Percentiles rank a stretch among this genome's conserved stretches.
Conservation (phyloP, 2,113 vertebrate genomes). For the Ammodytes dubius region DNA sequence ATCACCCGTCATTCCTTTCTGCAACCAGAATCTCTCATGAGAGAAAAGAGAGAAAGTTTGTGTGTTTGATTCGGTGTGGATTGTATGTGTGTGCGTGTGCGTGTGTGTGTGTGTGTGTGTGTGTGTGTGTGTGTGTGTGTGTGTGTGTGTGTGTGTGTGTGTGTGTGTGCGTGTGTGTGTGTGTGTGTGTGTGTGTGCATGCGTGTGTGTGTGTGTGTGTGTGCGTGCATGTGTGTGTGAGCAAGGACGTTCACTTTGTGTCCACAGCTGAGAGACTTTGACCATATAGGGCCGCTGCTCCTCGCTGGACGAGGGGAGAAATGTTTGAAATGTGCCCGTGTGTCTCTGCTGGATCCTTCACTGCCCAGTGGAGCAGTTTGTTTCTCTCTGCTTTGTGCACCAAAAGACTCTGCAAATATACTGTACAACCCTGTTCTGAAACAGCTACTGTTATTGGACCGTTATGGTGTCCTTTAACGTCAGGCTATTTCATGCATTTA, state of each 20-base stretch:
- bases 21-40: slow-evolving; percentile 44
- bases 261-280: slow-evolving; percentile 77
- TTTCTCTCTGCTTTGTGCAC: background rate
- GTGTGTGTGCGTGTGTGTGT: slow-evolving; percentile 5
- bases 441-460: background rate
- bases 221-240: background rate
- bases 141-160: slow-evolving; percentile 18
- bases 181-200: slow-evolving; percentile 18
- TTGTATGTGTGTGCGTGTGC: background rate
- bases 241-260: slow-evolving; percentile 34
- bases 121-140: slow-evolving; percentile 28
- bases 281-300: slow-evolving; percentile 79
- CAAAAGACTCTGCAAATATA: background rate
- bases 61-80: slow-evolving; percentile 15
- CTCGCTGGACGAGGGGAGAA: slow-evolving; percentile 62
- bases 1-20: slow-evolving; percentile 69
- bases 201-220: slow-evolving; percentile 20
- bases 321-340: slow-evolving; percentile 72
- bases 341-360: slow-evolving; percentile 55
- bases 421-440: background rate
- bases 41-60: slow-evolving; percentile 28
- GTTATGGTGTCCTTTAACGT: background rate
- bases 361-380: background rate
- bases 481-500: background rate
- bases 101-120: background rate